A percentile compares a stretch with the other conserved stretches of the same genome.
These are phyloP conservation scores for Leptopterna dolabrata DNA, from an alignment of 2,888 invertebrate genomes.

Conservation along the genomic window DNA sequence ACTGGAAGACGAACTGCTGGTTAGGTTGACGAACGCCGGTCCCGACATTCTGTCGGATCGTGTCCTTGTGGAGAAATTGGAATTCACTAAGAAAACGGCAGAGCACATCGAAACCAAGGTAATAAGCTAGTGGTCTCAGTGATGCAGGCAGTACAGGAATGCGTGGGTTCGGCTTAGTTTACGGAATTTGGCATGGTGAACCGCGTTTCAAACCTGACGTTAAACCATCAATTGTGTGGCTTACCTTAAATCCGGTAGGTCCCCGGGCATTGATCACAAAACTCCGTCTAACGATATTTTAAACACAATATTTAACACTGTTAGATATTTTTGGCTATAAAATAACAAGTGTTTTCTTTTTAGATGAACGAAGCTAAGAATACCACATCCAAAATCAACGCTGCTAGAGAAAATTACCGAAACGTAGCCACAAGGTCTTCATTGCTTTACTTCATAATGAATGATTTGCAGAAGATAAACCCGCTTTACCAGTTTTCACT, in stretches of 20 bases:
- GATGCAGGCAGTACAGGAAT: not conserved
- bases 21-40: slow-evolving; percentile 87
- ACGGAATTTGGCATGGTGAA: no score
- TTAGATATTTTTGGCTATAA: no score
- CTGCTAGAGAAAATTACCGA: slow-evolving; percentile 88
- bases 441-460: slow-evolving; percentile 91
- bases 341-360: not conserved
- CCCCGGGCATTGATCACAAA: no score
- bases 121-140: not conserved
- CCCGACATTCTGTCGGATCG: slow-evolving; percentile 93
- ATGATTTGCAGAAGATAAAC: slow-evolving; percentile 91
- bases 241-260: no score
- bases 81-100: slow-evolving; percentile 92
- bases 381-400: slow-evolving; percentile 89
- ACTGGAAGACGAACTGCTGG: slow-evolving; percentile 89
- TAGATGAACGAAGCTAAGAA: slow-evolving; percentile 79
- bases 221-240: no score
- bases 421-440: slow-evolving; percentile 89
- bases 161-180: no score
- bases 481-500: slow-evolving; percentile 96
- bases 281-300: no score
- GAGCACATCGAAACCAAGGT: slow-evolving; percentile 90
- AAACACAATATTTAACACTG: no score
- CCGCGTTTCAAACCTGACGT: no score
- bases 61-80: slow-evolving; percentile 89